Percentiles rank a stretch among this genome's conserved stretches.
Evolutionary conservation across 2,888 invertebrate species (phyloP).

Genomic region (Euspilapteryx auroguttella): DNA sequence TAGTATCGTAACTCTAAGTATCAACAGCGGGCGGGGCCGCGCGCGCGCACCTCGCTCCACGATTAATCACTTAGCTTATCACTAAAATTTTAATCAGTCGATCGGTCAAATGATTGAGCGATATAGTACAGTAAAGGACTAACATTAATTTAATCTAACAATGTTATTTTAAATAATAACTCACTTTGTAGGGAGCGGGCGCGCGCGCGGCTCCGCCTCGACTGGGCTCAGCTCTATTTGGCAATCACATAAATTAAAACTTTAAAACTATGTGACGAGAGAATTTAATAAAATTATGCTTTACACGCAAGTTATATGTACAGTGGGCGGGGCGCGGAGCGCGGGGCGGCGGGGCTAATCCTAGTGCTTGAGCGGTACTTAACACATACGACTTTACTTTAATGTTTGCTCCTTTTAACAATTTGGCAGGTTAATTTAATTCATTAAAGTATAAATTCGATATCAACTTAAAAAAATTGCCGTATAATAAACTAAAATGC

Average conservation of each 20-base stretch:
- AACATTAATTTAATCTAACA: constrained; percentile 62
- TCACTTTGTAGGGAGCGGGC: constrained; percentile 40
- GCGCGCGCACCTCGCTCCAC: constrained; percentile 14
- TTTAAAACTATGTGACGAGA: constrained; percentile 60
- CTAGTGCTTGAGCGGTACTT: constrained; percentile 54
- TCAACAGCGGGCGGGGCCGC: constrained; percentile 14
- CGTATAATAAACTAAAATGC: constrained; percentile 56
- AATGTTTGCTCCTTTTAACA: constrained; percentile 42
- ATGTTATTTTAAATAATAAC: constrained; percentile 59
- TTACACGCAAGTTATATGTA: constrained; percentile 54
- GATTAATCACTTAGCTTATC: constrained; percentile 54
- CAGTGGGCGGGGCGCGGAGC: constrained; percentile 30
- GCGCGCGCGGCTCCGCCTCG: constrained; percentile 22
- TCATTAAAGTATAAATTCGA: constrained; percentile 47
- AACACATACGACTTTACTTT: constrained; percentile 28
- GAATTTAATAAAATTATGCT: constrained; percentile 58
- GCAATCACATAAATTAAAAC: constrained; percentile 58
- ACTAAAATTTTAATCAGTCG: constrained; percentile 63
- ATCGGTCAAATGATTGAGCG: constrained; percentile 62
- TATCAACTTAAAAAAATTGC: constrained; percentile 48
- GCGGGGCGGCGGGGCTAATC: constrained; percentile 27
- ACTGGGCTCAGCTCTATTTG: constrained; percentile 45
- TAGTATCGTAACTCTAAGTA: constrained; percentile 30
- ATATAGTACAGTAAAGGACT: constrained; percentile 61
- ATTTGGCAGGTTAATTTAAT: constrained; percentile 56